Evolutionary conservation across 37 sponge, comb jelly and placozoan species (phyloP).

Genomic region (Diacarnus erythraeanus): DNA sequence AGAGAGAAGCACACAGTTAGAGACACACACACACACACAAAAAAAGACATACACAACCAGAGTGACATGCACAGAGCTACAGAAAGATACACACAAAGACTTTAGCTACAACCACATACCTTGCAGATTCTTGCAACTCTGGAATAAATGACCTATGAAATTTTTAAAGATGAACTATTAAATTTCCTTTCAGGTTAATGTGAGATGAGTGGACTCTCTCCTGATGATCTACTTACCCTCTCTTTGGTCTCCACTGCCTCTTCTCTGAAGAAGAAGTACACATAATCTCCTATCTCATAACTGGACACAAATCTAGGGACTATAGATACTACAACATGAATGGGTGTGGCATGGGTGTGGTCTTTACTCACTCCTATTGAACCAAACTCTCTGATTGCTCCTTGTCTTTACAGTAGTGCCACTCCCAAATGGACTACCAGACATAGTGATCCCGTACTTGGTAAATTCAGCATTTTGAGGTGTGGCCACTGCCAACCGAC

Average conservation of each 20-base stretch:
- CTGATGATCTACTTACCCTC: slow-evolving; percentile 11
- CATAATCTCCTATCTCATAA: slow-evolving; percentile 70
- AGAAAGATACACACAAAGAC: too few species aligned
- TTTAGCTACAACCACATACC: too few species aligned
- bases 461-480: neutral
- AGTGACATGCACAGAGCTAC: too few species aligned
- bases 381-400: slow-evolving; percentile 1
- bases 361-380: slow-evolving; percentile 21
- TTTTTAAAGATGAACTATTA: neutral
- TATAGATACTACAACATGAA: too few species aligned
- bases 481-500: slow-evolving; percentile 22
- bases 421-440: slow-evolving; percentile 5
- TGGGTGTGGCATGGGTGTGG: neutral
- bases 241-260: slow-evolving; percentile 51
- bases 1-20: too few species aligned
- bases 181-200: too few species aligned
- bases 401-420: neutral
- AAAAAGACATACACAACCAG: too few species aligned
- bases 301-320: slow-evolving; percentile 67
- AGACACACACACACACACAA: too few species aligned
- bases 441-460: slow-evolving; percentile 4
- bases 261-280: slow-evolving; percentile 80
- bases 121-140: slow-evolving; percentile 46
- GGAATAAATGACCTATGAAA: slow-evolving; percentile 43
- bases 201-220: neutral